Percentiles rank a stretch among this genome's conserved stretches.
These are phyloP conservation scores for Tragopan temminckii DNA, from an alignment of 2,797 vertebrate genomes.

Conservation along the genomic window DNA sequence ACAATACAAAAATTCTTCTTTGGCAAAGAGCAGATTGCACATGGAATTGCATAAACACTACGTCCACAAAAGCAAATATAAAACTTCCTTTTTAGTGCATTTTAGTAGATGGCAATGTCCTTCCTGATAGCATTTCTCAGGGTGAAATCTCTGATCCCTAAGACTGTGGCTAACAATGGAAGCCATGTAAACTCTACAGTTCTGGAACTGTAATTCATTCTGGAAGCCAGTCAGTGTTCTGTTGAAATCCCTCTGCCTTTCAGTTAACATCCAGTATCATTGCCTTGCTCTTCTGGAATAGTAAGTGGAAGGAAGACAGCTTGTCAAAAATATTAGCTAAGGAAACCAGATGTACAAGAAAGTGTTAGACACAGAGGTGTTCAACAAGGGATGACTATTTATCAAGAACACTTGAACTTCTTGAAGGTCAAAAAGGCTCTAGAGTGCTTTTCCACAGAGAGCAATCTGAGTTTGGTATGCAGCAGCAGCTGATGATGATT, in stretches of 20 bases:
- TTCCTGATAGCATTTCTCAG: not conserved
- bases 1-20: not conserved
- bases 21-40: not conserved
- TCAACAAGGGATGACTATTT: not conserved
- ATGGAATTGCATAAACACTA: not conserved
- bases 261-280: not conserved
- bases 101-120: not conserved
- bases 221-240: not conserved
- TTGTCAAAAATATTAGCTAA: conserved; percentile 9
- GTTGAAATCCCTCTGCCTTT: not conserved
- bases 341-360: not conserved
- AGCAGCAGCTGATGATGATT: not conserved
- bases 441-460: not conserved
- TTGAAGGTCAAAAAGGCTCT: not conserved
- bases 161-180: not conserved
- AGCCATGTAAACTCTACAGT: not conserved
- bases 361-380: not conserved
- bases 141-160: not conserved
- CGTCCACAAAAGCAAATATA: not conserved
- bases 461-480: not conserved
- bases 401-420: not conserved
- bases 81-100: not conserved
- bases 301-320: not conserved
- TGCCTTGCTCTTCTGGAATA: not conserved
- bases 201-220: not conserved